These are phyloP conservation scores for Pica pica DNA, from an alignment of 2,113 vertebrate species.

Conservation along the genomic window DNA sequence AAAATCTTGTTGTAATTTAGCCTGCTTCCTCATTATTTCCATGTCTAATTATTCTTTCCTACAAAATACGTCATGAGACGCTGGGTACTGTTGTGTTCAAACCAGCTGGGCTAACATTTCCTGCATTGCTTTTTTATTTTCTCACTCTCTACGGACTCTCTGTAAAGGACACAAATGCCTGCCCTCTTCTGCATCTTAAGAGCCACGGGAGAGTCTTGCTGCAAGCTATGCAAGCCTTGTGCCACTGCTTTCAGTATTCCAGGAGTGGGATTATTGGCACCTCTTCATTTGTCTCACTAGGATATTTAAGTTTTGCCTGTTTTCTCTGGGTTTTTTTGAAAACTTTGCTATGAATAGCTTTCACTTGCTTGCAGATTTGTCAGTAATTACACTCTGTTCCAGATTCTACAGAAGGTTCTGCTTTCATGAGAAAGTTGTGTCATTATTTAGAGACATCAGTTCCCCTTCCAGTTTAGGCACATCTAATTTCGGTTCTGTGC, in stretches of 20 bases:
- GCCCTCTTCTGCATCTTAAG: background rate
- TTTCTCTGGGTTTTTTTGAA: background rate
- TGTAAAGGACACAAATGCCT: background rate
- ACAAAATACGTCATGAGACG: background rate
- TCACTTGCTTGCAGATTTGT: conserved; percentile 7
- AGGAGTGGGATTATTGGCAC: background rate
- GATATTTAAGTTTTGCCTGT: background rate
- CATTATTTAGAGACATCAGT: conserved; percentile 22
- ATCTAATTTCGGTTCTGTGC: conserved; percentile 6
- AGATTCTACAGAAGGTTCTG: conserved; percentile 37
- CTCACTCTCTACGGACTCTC: background rate
- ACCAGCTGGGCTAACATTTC: background rate
- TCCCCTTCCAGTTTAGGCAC: conserved; percentile 10
- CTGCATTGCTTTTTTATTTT: background rate
- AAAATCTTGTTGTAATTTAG: conserved; percentile 22
- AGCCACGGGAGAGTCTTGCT: background rate
- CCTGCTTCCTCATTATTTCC: conserved; percentile 50
- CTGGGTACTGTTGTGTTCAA: background rate
- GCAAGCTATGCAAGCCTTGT: background rate
- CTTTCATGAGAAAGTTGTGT: conserved; percentile 48
- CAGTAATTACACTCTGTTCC: conserved; percentile 19
- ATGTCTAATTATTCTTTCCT: conserved; percentile 17
- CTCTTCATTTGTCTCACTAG: background rate
- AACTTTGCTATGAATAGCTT: conserved; percentile 12
- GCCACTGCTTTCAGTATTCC: background rate